Evolutionary conservation across 2,113 vertebrate species (phyloP).

Genomic region (Dromaius novaehollandiae): DNA sequence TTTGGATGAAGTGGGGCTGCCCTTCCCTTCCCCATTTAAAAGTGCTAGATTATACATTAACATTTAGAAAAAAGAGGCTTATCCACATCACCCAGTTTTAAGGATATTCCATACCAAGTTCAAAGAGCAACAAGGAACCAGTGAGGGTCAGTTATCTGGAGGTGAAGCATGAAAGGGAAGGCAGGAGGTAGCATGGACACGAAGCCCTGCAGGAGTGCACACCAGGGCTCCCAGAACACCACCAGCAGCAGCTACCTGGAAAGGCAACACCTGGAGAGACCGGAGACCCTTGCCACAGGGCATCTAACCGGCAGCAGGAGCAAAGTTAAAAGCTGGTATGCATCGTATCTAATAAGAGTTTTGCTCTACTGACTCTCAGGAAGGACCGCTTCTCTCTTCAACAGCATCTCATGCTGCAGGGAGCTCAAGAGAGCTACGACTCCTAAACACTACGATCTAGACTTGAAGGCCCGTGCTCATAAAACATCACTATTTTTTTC

Average conservation of each 20-base stretch:
- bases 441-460: rapidly evolving
- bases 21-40: not conserved
- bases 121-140: not conserved
- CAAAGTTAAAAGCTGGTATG: rapidly evolving
- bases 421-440: not conserved
- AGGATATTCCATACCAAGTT: not conserved
- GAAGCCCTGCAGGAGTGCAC: rapidly evolving
- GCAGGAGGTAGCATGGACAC: not conserved
- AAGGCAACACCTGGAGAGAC: not conserved
- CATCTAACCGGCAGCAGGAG: not conserved
- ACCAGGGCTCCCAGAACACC: not conserved
- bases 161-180: not conserved
- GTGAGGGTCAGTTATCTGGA: rapidly evolving
- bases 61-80: not conserved
- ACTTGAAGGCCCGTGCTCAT: not conserved
- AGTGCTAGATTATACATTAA: rapidly evolving
- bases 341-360: not conserved
- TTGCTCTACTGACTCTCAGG: not conserved
- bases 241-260: rapidly evolving
- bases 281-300: not conserved
- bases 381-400: not conserved
- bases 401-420: not conserved
- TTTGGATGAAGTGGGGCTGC: not conserved
- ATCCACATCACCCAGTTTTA: not conserved
- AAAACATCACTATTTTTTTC: not conserved